These are phyloP conservation scores for Automeris io DNA, from an alignment of 2,888 invertebrate species.

Conservation along the genomic window DNA sequence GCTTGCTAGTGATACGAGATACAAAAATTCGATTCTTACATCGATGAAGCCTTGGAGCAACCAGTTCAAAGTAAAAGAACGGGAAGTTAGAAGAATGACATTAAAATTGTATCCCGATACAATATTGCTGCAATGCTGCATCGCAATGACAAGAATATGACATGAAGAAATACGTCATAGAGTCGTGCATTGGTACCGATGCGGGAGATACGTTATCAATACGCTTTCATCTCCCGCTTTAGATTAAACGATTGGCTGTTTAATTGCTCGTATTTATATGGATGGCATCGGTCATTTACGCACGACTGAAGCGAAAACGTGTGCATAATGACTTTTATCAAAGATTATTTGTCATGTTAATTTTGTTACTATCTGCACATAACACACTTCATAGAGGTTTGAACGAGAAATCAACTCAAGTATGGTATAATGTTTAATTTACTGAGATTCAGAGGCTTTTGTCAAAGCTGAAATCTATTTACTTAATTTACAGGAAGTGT, in stretches of 20 bases:
- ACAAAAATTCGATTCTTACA: too few relatives aligned
- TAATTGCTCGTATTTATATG: constrained; percentile 68
- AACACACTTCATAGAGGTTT: too few relatives aligned
- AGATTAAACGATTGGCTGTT: constrained; percentile 69
- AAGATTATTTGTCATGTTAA: too few relatives aligned
- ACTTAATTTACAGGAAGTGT: too few relatives aligned
- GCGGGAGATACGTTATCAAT: constrained; percentile 47
- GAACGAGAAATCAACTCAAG: too few relatives aligned
- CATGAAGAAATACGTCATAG: constrained; percentile 39
- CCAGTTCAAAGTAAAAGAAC: constrained; percentile 25
- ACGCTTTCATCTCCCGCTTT: constrained; percentile 69
- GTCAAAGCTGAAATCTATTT: too few relatives aligned
- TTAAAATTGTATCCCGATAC: constrained; percentile 3
- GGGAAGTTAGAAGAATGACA: constrained; percentile 3
- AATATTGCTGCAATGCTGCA: constrained; percentile 24
- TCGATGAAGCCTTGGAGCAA: constrained; percentile 21
- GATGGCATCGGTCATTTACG: constrained; percentile 51
- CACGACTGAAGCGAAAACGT: too few relatives aligned
- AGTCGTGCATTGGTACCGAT: constrained; percentile 28
- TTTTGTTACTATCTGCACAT: too few relatives aligned
- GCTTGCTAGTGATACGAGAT: too few relatives aligned
- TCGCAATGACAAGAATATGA: constrained; percentile 51
- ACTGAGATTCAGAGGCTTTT: too few relatives aligned
- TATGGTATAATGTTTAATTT: too few relatives aligned
- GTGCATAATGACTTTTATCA: too few relatives aligned